Base-by-base conservation (phyloP, 2,797 vertebrate species). In the Pteropus rufus region DNA sequence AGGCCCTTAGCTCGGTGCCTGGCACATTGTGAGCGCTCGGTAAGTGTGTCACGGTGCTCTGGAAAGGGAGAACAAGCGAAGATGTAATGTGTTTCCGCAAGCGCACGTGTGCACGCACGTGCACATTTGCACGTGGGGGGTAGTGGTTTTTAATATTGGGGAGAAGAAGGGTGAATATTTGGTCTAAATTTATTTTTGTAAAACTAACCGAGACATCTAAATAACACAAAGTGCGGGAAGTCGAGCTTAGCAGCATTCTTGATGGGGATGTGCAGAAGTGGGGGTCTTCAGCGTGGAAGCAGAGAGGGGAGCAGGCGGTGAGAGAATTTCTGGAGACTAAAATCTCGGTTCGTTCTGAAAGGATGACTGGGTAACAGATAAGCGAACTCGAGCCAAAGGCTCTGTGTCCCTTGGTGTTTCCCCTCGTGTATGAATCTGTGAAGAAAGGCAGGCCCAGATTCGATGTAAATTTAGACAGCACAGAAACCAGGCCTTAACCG, bases 111-210 rank as follows among this genome's bases (percentile, higher is more conserved):
- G 3, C 10, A 19, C 0, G 5, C 18, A 58, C 7, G 2, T 21
- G 31, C 7, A n/a, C 16, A 12, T 62, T n/a, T 4, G 7, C 39
- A 21, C 18, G 1, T 12, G n/a, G 3, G 34, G 7, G 31, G 36
- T 12, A 10, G 46, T 36, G 46, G 75, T 52, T 49, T 70, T 89
- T 65, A 67, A 60, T 60, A n/a, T 24, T 62, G 60, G n/a, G 2
- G 12, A 92, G 23, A 76, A 39, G 39, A 52, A 56, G 31, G n/a
- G 4, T 23, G 39, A 70, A 26, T 67, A 62, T 52, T 95, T 7
- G 58, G 5, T 73, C 21, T 85, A 73, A 84, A 79, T 83, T 62
- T 89, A 82, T 39, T 67, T 97, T 62, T n/a, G 14, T 24, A 52
- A 89, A 80, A 36, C 26, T 29, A 65, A 84, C 31, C 0, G 26